phyloP scores from a whole-genome alignment of 2,888 invertebrate genomes.

The Spisula subtruncata region DNA sequence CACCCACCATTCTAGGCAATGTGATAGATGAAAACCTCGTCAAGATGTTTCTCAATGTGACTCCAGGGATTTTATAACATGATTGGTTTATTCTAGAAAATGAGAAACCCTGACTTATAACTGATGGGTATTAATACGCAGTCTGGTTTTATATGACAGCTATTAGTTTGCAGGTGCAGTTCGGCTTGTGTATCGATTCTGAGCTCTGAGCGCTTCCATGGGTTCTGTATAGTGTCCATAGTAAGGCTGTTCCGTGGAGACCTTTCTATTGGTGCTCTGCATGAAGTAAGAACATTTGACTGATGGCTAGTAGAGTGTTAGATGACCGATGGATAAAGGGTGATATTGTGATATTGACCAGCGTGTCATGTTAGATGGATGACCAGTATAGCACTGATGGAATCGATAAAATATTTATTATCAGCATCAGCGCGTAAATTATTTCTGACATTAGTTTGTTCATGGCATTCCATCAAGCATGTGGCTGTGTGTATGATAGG shows the following conservation, averaged over 20 bases:
- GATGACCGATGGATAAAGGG: background rate
- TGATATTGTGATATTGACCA: constrained; percentile 14
- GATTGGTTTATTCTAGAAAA: constrained; percentile 37
- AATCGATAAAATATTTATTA: constrained; percentile 22
- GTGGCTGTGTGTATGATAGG: background rate
- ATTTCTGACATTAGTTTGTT: background rate
- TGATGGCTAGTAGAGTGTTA: background rate
- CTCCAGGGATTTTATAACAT: constrained; percentile 33
- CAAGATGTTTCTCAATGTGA: constrained; percentile 29
- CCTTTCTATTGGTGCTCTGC: background rate
- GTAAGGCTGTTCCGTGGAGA: constrained; percentile 4
- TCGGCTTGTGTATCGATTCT: constrained; percentile 37
- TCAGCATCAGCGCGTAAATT: background rate
- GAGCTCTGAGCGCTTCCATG: background rate
- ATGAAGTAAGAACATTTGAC: background rate
- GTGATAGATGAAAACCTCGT: constrained; percentile 9
- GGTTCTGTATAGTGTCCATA: background rate
- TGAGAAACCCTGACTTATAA: constrained; percentile 39
- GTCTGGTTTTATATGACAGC: constrained; percentile 61
- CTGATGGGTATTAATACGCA: constrained; percentile 48
- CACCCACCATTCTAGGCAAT: background rate
- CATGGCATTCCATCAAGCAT: background rate
- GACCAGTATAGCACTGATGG: background rate
- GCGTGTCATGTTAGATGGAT: background rate
- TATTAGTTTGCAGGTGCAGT: constrained; percentile 62